Evolutionary conservation across 2,797 vertebrate species (phyloP).

Genomic region (Diglossa cyanea): DNA sequence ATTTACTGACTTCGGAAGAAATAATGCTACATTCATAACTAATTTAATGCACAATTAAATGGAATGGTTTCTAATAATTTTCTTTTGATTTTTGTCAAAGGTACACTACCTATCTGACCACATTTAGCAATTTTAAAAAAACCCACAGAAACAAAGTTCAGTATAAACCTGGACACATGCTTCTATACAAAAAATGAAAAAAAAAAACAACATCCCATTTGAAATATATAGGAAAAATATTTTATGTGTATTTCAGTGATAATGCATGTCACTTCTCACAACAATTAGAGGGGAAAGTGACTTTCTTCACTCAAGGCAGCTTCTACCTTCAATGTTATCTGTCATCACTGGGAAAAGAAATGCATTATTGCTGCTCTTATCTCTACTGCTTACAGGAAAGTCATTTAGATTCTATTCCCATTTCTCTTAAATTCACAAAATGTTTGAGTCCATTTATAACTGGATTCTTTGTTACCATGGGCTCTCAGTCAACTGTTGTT

Average conservation of each 20-base stretch:
- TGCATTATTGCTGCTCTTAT: not conserved
- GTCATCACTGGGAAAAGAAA: not conserved
- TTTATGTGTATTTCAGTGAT: not conserved
- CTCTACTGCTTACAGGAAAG: not conserved
- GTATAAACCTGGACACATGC: not conserved
- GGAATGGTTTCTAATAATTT: not conserved
- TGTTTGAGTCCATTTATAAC: not conserved
- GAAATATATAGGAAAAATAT: not conserved
- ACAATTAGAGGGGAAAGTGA: not conserved
- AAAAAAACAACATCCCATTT: rapidly evolving
- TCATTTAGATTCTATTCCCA: not conserved
- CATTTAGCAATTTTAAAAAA: not conserved
- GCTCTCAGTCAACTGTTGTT: not conserved
- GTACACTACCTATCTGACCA: not conserved
- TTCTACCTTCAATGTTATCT: not conserved
- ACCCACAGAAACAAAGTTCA: not conserved
- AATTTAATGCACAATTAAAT: not conserved
- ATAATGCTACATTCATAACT: not conserved
- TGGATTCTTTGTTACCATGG: not conserved
- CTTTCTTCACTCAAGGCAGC: not conserved
- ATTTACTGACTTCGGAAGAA: not conserved
- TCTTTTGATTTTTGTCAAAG: not conserved
- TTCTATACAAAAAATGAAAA: not conserved
- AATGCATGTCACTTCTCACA: not conserved
- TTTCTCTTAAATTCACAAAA: not conserved